These are phyloP conservation scores for Entomobrya multifasciata DNA, from an alignment of 2,888 invertebrate genomes.

Conservation along the genomic window DNA sequence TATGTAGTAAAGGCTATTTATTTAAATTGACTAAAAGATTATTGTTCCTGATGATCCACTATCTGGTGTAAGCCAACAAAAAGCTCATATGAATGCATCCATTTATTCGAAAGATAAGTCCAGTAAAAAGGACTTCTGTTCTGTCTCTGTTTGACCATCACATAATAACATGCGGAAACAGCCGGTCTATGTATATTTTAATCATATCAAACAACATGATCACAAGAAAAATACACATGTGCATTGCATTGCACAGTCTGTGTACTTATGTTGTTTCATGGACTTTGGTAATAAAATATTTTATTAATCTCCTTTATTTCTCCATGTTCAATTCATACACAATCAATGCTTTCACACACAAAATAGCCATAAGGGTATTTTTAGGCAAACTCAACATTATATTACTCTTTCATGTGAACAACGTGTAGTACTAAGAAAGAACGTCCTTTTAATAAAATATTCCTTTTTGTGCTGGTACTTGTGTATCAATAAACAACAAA, in stretches of 20 bases:
- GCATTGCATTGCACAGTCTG: background rate
- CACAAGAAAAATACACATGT: background rate
- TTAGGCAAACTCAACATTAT: background rate
- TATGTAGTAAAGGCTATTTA: background rate
- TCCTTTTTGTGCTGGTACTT: no score
- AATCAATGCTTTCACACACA: background rate
- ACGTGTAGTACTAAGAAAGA: no score
- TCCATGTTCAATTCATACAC: background rate
- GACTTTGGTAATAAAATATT: conserved; percentile 36
- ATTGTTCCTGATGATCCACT: background rate
- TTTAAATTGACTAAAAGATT: background rate
- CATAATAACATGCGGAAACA: conserved; percentile 6
- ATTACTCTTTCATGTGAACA: background rate
- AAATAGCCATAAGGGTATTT: conserved; percentile 25
- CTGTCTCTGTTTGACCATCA: background rate
- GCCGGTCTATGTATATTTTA: background rate
- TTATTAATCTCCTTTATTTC: conserved; percentile 31
- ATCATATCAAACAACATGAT: background rate
- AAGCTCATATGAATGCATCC: background rate
- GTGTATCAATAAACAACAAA: no score
- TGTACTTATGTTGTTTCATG: background rate
- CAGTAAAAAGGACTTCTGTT: background rate
- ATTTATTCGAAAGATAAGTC: conserved; percentile 22
- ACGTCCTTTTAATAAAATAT: no score
- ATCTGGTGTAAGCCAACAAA: background rate